These are phyloP conservation scores for Stenotaenia linearis DNA, from an alignment of 2,888 invertebrate genomes.

Conservation along the genomic window DNA sequence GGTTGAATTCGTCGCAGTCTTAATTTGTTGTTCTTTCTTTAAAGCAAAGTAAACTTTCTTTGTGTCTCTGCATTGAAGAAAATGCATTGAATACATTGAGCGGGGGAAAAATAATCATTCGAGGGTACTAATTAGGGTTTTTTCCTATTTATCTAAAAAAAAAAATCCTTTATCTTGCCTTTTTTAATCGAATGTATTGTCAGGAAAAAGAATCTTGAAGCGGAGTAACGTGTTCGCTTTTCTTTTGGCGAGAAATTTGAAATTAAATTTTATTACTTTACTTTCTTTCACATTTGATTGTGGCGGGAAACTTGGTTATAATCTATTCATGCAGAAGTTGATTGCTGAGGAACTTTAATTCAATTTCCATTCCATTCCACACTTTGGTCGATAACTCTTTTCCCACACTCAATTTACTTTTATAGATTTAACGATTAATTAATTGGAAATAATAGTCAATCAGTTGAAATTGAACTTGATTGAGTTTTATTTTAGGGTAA, in stretches of 20 bases:
- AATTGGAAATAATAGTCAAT: neutral
- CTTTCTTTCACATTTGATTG: slow-evolving; percentile 5
- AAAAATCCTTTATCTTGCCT: neutral
- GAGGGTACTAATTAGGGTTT: no score
- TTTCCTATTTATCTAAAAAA: no score
- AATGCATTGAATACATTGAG: no score
- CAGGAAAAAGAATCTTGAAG: neutral
- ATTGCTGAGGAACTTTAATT: slow-evolving; percentile 13
- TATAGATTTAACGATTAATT: neutral
- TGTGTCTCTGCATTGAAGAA: no score
- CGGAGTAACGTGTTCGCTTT: neutral
- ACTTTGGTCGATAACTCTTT: neutral
- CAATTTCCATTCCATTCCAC: neutral
- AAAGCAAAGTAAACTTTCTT: no score
- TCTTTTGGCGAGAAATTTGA: neutral
- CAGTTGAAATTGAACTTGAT: neutral
- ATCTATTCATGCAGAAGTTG: slow-evolving; percentile 12
- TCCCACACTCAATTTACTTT: neutral
- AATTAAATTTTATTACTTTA: neutral
- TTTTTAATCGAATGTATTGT: neutral
- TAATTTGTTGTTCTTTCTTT: no score
- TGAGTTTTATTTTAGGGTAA: neutral
- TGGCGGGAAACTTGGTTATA: slow-evolving; percentile 7
- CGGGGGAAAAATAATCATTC: no score
- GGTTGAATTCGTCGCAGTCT: no score